Evolutionary conservation across 2,113 vertebrate species (phyloP).

Genomic region (Gila orcuttii): DNA sequence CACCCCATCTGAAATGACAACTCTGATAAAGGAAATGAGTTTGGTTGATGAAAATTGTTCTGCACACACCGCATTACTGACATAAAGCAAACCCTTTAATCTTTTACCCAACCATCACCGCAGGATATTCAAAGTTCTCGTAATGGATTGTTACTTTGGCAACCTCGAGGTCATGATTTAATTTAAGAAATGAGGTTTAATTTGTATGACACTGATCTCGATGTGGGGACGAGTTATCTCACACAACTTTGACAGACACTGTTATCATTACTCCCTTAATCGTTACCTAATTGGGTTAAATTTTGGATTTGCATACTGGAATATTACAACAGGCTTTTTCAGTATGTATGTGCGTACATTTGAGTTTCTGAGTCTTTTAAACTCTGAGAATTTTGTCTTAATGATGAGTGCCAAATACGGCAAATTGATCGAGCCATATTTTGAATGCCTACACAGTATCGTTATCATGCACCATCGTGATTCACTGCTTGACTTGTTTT

Average conservation of each 20-base stretch:
- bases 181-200: constrained; percentile 28
- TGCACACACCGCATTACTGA: constrained; percentile 4
- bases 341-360: not conserved
- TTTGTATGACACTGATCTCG: constrained; percentile 14
- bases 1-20: not conserved
- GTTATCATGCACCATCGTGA: constrained; percentile 22
- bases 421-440: not conserved
- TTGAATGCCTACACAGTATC: constrained; percentile 26
- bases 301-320: not conserved
- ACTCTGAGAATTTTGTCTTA: not conserved
- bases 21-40: constrained; percentile 41
- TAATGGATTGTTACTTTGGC: not conserved
- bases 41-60: constrained; percentile 28
- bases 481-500: constrained; percentile 35
- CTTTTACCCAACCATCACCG: not conserved
- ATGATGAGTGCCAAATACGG: not conserved
- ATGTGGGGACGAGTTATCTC: not conserved
- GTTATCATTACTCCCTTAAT: constrained; percentile 24
- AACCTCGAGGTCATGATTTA: constrained; percentile 33
- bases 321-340: not conserved
- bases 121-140: constrained; percentile 14
- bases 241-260: constrained; percentile 13
- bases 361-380: not conserved
- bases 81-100: constrained; percentile 23
- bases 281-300: constrained; percentile 9